Evolutionary conservation across 2,113 vertebrate genomes (phyloP).

Genomic region (Guaruba guarouba): DNA sequence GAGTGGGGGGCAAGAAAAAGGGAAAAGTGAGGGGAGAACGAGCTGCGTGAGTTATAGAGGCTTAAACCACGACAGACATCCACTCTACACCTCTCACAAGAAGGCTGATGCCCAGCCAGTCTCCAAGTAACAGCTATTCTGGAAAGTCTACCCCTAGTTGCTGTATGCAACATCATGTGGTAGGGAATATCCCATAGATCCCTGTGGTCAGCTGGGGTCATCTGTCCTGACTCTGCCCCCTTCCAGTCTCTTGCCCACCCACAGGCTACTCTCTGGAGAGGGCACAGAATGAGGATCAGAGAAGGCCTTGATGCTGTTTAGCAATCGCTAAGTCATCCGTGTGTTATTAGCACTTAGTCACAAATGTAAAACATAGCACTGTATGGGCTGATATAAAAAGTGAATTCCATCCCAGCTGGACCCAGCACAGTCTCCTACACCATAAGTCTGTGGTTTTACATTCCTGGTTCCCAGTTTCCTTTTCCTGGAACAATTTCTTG

Average conservation of each 20-base stretch:
- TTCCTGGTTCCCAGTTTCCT: background rate
- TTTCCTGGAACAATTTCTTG: background rate
- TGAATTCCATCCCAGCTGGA: background rate
- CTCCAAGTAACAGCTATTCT: background rate
- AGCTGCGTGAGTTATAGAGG: too few relatives aligned
- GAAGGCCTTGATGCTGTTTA: background rate
- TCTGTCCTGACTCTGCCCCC: background rate
- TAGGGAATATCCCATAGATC: too few relatives aligned
- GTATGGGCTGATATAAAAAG: background rate
- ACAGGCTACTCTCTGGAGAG: background rate
- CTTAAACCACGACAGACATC: too few relatives aligned
- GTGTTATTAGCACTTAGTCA: background rate
- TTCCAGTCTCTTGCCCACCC: fast-evolving
- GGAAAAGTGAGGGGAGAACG: too few relatives aligned
- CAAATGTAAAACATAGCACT: background rate
- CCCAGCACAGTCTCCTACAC: background rate
- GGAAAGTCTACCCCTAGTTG: background rate
- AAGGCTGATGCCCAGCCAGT: background rate
- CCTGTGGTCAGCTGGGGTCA: background rate
- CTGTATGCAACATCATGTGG: fast-evolving
- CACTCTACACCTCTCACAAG: background rate
- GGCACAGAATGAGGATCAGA: background rate
- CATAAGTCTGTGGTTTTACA: background rate
- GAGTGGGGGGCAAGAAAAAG: too few relatives aligned
- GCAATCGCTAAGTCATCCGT: background rate